These are phyloP conservation scores for Aphelocoma coerulescens DNA, from an alignment of 2,113 vertebrate species.

Conservation along the genomic window DNA sequence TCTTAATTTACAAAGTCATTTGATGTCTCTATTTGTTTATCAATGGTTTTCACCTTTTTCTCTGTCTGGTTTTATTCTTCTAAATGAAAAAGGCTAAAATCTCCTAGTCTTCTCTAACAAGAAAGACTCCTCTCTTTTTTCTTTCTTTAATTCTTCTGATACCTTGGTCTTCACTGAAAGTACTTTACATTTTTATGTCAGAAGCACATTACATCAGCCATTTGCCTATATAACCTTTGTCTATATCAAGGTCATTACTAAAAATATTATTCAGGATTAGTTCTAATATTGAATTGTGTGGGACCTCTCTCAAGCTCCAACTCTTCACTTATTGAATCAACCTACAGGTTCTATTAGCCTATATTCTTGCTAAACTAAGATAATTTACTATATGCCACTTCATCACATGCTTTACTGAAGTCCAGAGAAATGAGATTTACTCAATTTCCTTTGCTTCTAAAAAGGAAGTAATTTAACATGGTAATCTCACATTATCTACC, in stretches of 20 bases:
- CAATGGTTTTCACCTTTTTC: not conserved
- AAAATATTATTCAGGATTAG: not conserved
- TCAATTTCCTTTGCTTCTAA: not conserved
- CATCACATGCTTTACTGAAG: not conserved
- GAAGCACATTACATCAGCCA: not conserved
- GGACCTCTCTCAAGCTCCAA: not conserved
- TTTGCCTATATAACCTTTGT: not conserved
- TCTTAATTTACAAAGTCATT: not conserved
- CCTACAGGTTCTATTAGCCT: not conserved
- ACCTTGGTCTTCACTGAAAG: not conserved
- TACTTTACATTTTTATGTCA: not conserved
- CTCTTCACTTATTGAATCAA: not conserved
- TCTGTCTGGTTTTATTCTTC: not conserved
- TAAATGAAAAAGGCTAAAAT: not conserved
- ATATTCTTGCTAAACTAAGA: not conserved
- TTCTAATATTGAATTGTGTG: not conserved
- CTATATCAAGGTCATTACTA: not conserved
- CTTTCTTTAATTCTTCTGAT: not conserved
- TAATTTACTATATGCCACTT: not conserved
- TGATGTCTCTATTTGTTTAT: not conserved
- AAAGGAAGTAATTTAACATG: not conserved
- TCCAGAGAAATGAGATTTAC: not conserved
- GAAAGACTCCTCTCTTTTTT: not conserved
- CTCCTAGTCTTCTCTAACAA: not conserved
- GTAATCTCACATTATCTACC: not conserved